Evolutionary conservation across 35 echinoderm and acorn worm genomes (phyloP).

Genomic region (Stichopus chloronotus): DNA sequence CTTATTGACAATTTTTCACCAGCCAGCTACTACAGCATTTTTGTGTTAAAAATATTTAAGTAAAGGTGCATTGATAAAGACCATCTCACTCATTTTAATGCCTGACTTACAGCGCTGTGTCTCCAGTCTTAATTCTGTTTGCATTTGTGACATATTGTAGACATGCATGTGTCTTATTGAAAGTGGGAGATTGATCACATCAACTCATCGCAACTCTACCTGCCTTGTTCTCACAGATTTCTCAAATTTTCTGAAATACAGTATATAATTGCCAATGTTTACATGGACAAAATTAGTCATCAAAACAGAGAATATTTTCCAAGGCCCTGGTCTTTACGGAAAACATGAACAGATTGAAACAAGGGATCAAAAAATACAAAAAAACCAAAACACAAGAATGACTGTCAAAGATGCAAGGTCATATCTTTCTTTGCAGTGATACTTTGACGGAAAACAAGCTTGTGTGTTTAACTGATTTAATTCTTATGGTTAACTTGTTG

Average conservation of each 20-base stretch:
- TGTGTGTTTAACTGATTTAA: neutral
- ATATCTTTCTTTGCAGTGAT: neutral
- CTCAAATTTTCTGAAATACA: constrained; percentile 1
- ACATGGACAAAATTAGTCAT: constrained; percentile 5
- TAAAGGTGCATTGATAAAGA: neutral
- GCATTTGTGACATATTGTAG: constrained; percentile 11
- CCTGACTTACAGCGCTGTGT: neutral
- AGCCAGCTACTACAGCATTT: neutral
- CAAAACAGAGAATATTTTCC: constrained; percentile 7
- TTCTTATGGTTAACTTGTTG: neutral
- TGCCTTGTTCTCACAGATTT: neutral
- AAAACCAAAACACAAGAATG: neutral
- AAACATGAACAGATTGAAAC: neutral
- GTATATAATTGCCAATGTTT: neutral
- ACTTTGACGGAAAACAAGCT: neutral
- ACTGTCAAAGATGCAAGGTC: neutral
- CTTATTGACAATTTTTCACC: neutral
- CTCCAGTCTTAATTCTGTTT: too few species aligned
- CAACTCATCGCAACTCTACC: neutral
- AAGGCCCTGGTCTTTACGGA: neutral
- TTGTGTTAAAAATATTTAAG: constrained; percentile 3
- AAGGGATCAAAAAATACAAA: constrained; percentile 11
- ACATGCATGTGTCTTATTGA: constrained; percentile 4
- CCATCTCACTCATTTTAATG: neutral
- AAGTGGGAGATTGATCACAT: constrained; percentile 5